phyloP scores from a whole-genome alignment of 1,140 invertebrate species.

The Pseudomyrmex dendroicus region DNA sequence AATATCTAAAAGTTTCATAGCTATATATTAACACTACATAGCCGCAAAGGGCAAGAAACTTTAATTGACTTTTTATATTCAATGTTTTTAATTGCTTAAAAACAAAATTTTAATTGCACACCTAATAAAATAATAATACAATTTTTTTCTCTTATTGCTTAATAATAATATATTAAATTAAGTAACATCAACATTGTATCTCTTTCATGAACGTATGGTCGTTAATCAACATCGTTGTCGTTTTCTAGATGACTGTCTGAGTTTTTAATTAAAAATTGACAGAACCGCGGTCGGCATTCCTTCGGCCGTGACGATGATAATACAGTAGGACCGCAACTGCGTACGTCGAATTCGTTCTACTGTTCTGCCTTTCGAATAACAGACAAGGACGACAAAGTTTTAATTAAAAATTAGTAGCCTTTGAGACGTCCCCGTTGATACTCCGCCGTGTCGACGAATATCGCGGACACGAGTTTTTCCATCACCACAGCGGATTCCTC shows the following conservation, averaged over 20 bases:
- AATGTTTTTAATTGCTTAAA: too few relatives aligned
- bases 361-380: conserved; percentile 24
- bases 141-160: too few relatives aligned
- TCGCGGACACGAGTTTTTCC: conserved; percentile 3
- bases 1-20: too few relatives aligned
- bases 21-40: too few relatives aligned
- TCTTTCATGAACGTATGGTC: conserved; percentile 2
- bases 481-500: conserved; percentile 2
- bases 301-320: conserved; percentile 24
- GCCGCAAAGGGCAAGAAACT: too few relatives aligned
- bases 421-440: conserved; percentile 10
- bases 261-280: conserved; percentile 57
- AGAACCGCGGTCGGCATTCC: conserved; percentile 6
- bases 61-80: too few relatives aligned
- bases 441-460: conserved; percentile 27
- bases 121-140: too few relatives aligned
- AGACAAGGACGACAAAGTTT: conserved; percentile 44
- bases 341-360: conserved; percentile 5
- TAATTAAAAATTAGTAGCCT: conserved; percentile 56
- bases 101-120: too few relatives aligned
- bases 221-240: conserved; percentile 11
- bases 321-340: conserved; percentile 5
- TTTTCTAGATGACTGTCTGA: conserved; percentile 9
- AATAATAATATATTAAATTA: too few relatives aligned
- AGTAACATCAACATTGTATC: too few relatives aligned